A percentile compares a stretch with the other conserved stretches of the same genome.
Conservation (phyloP, 2,113 vertebrate species). For the Alligator mississippiensis region DNA sequence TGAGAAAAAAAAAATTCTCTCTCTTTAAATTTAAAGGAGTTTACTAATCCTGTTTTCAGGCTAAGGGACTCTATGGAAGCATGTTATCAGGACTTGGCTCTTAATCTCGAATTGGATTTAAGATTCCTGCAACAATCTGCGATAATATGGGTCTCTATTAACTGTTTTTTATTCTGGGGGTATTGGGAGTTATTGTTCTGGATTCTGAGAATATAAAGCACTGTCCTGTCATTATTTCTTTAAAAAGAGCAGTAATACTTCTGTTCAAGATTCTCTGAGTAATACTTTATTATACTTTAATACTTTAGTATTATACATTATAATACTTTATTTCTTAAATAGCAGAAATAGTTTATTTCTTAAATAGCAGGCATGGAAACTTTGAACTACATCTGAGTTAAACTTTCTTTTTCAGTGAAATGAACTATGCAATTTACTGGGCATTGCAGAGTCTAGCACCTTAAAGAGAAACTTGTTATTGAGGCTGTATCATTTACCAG, state of each 20-base stretch:
- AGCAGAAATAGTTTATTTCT: no score
- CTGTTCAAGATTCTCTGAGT: not conserved
- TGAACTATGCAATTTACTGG: no score
- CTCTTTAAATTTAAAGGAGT: not conserved
- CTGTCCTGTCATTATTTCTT: not conserved
- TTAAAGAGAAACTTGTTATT: no score
- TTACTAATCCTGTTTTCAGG: not conserved
- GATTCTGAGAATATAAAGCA: not conserved
- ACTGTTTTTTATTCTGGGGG: not conserved
- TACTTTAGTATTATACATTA: not conserved
- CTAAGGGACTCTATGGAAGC: not conserved
- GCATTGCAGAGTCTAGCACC: no score
- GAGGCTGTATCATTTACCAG: no score
- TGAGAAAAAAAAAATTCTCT: not conserved
- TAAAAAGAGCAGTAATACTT: not conserved
- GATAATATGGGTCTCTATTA: not conserved
- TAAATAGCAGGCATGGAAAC: no score
- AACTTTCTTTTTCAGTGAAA: no score
- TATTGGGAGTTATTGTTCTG: not conserved
- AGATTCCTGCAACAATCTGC: not conserved
- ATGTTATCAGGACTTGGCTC: not conserved
- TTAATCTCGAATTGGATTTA: not conserved
- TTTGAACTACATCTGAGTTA: no score
- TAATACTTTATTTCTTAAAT: no score
- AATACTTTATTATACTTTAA: not conserved